A percentile compares a stretch with the other conserved stretches of the same genome.
Evolutionary conservation across 2,888 invertebrate species (phyloP).

Genomic region (Diarsia mendica): DNA sequence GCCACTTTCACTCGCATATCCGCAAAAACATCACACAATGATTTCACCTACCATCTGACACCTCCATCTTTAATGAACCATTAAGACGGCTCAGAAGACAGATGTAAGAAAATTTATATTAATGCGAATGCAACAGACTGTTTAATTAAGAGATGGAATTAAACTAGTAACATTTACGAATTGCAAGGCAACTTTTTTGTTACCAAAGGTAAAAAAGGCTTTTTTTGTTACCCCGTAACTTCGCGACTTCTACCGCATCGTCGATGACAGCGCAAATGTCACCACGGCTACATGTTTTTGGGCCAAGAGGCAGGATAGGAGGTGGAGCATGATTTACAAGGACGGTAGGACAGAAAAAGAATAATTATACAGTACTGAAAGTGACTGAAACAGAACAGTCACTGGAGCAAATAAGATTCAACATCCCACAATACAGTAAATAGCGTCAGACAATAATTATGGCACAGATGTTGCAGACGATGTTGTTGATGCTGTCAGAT

Average conservation of each 20-base stretch:
- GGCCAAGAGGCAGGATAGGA: no score
- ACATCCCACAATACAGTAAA: background rate
- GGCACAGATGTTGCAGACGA: background rate
- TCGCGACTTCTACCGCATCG: no score
- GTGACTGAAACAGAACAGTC: background rate
- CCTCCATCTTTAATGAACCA: constrained; percentile 47
- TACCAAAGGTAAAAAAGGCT: no score
- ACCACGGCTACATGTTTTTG: no score
- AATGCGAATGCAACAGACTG: background rate
- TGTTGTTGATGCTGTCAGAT: no score
- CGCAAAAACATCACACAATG: constrained; percentile 53
- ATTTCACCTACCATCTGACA: constrained; percentile 55
- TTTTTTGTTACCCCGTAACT: no score
- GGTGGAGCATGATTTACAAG: no score
- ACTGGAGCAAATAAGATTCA: background rate
- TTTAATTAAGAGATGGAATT: constrained; percentile 1
- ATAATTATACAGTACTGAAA: no score
- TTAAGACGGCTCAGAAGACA: constrained; percentile 20
- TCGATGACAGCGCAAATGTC: no score
- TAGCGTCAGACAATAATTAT: background rate
- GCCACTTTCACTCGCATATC: constrained; percentile 53
- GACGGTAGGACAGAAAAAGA: background rate
- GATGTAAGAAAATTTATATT: background rate
- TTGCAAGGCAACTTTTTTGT: background rate
- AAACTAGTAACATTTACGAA: background rate